These are phyloP conservation scores for Tetrao urogallus DNA, from an alignment of 2,113 vertebrate genomes.

Conservation along the genomic window DNA sequence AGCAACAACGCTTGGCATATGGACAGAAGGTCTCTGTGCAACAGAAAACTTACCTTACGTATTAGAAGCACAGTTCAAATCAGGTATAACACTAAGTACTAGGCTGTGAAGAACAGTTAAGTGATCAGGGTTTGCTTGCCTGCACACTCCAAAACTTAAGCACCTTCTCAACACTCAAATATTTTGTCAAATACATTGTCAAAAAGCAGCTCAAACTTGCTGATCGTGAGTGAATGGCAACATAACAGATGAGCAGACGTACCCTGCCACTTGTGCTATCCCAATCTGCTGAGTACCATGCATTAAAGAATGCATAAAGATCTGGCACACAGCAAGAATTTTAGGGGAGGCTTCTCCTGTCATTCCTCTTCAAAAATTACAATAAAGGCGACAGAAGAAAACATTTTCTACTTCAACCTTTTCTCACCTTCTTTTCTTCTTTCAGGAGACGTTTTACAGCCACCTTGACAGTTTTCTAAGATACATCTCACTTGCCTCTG, in stretches of 20 bases:
- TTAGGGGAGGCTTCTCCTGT: fast-evolving
- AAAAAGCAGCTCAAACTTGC: not conserved
- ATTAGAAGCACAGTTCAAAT: not conserved
- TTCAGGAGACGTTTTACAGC: not conserved
- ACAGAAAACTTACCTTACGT: not conserved
- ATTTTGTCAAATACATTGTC: not conserved
- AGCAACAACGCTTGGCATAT: not conserved
- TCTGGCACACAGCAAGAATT: not conserved
- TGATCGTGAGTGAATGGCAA: not conserved
- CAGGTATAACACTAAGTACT: not conserved
- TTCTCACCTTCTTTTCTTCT: not conserved
- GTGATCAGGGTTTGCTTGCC: not conserved
- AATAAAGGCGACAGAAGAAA: not conserved
- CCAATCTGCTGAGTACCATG: not conserved
- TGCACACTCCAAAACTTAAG: not conserved
- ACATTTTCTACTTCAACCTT: not conserved
- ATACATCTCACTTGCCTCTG: not conserved
- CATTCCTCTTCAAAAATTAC: not conserved
- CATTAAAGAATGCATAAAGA: not conserved
- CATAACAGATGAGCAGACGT: not conserved
- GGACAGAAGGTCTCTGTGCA: fast-evolving
- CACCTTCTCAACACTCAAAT: not conserved
- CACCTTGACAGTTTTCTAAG: not conserved
- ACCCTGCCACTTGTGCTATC: not conserved
- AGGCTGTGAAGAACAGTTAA: not conserved